Evolutionary conservation across 64 coral and sea anemone genomes (phyloP).

Genomic region (Stichodactyla helianthus): DNA sequence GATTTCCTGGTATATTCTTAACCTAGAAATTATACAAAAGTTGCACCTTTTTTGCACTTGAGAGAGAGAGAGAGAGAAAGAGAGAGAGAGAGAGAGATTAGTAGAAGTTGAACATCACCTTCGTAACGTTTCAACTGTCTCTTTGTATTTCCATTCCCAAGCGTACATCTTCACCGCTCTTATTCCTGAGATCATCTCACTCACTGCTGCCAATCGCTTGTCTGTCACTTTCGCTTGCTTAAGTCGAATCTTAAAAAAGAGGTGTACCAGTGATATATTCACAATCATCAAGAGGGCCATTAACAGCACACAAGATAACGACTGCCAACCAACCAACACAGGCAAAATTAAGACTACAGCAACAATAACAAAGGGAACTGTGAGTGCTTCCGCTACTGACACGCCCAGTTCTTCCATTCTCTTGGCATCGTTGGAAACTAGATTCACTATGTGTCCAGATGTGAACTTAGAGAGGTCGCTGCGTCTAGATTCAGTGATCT

Average conservation of each 20-base stretch:
- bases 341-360: neutral
- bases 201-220: neutral
- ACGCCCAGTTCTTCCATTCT: no score
- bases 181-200: neutral
- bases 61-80: no score
- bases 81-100: no score
- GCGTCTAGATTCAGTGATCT: constrained; percentile 19
- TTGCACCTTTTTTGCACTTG: no score
- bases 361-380: neutral
- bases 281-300: neutral
- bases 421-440: neutral
- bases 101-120: neutral
- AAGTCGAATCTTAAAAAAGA: neutral
- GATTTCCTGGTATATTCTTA: no score
- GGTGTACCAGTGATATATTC: neutral
- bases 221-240: neutral
- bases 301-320: neutral
- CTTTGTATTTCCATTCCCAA: neutral
- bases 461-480: neutral
- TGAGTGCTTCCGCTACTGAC: no score
- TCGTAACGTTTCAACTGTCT: neutral
- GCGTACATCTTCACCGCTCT: neutral
- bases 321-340: neutral
- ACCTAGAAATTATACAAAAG: no score
- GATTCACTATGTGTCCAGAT: neutral